Percentiles rank a stretch among this genome's conserved stretches.
Evolutionary conservation across 1,140 invertebrate species (phyloP).

Genomic region (Camponotus floridanus): DNA sequence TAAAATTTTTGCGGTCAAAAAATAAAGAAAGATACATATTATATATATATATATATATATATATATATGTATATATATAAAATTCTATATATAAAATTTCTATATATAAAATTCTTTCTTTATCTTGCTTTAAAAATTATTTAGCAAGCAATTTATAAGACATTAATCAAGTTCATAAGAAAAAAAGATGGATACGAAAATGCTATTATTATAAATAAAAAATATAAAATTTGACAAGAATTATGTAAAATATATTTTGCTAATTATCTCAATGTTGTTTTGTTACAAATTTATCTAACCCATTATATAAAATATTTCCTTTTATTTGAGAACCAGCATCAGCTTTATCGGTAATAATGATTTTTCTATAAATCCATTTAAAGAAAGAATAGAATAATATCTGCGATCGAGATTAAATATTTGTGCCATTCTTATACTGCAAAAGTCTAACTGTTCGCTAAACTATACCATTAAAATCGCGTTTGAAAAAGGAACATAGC

Average conservation of each 20-base stretch:
- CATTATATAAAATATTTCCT: background rate
- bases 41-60: no score
- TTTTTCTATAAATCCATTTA: conserved; percentile 1
- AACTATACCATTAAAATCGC: conserved; percentile 36
- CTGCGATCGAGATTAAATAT: background rate
- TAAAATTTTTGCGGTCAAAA: conserved; percentile 7
- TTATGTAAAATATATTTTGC: no score
- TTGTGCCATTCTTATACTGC: background rate
- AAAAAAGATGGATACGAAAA: background rate
- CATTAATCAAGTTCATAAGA: background rate
- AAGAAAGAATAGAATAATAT: background rate
- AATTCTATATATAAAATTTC: no score
- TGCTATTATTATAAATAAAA: background rate
- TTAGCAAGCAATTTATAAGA: background rate
- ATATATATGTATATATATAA: no score
- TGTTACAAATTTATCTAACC: background rate
- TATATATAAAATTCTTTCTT: no score
- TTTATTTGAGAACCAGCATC: background rate
- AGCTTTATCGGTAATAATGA: background rate
- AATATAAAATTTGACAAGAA: background rate
- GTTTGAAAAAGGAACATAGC: conserved; percentile 6
- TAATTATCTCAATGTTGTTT: background rate
- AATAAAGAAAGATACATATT: background rate
- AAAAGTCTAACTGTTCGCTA: conserved; percentile 1
- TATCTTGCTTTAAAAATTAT: background rate